Percentiles rank a stretch among this genome's conserved stretches.
These are phyloP conservation scores for Manduca sexta DNA, from an alignment of 1,140 invertebrate species.

Conservation along the genomic window DNA sequence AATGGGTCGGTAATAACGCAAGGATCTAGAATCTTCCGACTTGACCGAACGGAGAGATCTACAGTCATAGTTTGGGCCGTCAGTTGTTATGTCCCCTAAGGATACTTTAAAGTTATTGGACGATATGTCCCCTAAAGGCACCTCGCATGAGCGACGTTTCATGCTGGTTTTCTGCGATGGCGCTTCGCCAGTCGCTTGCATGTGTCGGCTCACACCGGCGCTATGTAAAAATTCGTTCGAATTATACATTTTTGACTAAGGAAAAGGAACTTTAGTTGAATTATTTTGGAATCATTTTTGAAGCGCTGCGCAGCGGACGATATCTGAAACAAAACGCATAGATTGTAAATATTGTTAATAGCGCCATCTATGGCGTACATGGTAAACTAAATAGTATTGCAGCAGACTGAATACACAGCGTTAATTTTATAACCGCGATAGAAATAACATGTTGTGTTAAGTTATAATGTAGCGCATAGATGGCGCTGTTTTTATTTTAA, in stretches of 20 bases:
- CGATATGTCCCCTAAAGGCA: conserved; percentile 61
- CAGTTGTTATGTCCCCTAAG: conserved; percentile 49
- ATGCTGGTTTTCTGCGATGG: conserved; percentile 64
- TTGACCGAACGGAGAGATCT: conserved; percentile 49
- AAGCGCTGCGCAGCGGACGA: conserved; percentile 47
- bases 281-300: conserved; percentile 38
- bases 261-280: conserved; percentile 64
- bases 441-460: too few relatives aligned
- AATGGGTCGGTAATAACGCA: conserved; percentile 55
- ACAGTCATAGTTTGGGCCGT: conserved; percentile 50
- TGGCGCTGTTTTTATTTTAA: too few relatives aligned
- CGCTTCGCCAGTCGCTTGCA: conserved; percentile 60
- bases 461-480: too few relatives aligned
- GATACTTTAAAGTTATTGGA: conserved; percentile 65
- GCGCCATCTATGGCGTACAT: too few relatives aligned
- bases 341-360: too few relatives aligned
- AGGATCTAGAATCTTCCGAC: conserved; percentile 48
- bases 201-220: conserved; percentile 62
- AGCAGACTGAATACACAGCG: too few relatives aligned
- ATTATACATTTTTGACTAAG: conserved; percentile 58
- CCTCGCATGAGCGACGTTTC: conserved; percentile 62
- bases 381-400: too few relatives aligned
- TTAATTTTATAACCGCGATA: too few relatives aligned
- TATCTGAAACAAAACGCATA: conserved; percentile 52
- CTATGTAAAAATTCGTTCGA: conserved; percentile 65